These are phyloP conservation scores for Agrypnia vestita DNA, from an alignment of 1,140 invertebrate genomes.

Conservation along the genomic window DNA sequence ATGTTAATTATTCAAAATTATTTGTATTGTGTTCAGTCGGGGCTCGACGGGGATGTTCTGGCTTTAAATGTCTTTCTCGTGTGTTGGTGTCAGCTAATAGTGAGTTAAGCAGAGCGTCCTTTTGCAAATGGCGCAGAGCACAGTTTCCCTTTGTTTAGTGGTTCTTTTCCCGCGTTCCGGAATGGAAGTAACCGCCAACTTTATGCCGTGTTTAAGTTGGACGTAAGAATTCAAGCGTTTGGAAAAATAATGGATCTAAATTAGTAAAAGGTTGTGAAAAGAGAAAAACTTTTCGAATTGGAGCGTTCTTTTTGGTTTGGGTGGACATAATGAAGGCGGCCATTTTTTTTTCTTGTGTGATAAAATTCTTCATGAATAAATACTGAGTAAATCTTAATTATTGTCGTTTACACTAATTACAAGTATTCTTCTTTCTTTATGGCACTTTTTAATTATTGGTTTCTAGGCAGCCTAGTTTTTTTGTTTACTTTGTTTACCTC, in stretches of 20 bases:
- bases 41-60: constrained; percentile 29
- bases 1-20: constrained; percentile 52
- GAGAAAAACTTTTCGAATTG: constrained; percentile 12
- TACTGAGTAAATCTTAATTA: no score
- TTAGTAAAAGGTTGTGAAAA: not conserved
- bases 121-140: constrained; percentile 49
- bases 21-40: constrained; percentile 44
- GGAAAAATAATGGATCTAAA: constrained; percentile 9
- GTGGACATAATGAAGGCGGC: not conserved
- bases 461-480: no score
- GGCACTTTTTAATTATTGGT: no score
- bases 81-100: constrained; percentile 56
- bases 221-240: constrained; percentile 1
- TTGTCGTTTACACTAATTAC: no score
- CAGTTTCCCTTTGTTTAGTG: constrained; percentile 43
- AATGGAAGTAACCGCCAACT: not conserved
- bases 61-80: constrained; percentile 57
- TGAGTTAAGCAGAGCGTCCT: constrained; percentile 53
- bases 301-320: not conserved
- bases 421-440: no score
- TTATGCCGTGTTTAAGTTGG: constrained; percentile 11
- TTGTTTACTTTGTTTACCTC: no score
- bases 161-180: constrained; percentile 26
- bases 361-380: no score
- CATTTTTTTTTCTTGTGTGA: no score